phyloP scores from a whole-genome alignment of 2,113 vertebrate genomes.

The Takifugu flavidus region DNA sequence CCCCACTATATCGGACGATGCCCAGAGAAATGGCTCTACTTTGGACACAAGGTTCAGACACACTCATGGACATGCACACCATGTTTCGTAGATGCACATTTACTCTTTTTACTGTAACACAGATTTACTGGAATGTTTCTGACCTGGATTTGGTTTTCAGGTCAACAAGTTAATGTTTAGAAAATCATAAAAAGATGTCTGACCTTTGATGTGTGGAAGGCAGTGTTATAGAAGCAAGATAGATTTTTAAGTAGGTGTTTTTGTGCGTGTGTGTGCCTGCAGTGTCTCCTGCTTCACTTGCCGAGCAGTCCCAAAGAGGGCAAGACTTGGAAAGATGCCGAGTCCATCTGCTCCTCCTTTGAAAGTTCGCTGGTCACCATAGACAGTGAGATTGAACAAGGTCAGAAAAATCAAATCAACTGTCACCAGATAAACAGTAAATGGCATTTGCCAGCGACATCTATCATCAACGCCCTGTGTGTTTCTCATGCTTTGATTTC shows the following conservation, averaged over 20 bases:
- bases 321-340: conserved; percentile 83
- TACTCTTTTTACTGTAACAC: no score
- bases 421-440: neutral
- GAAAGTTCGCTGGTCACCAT: conserved; percentile 80
- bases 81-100: no score
- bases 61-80: no score
- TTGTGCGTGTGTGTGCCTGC: conserved; percentile 18
- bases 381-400: conserved; percentile 89
- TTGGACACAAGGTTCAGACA: conserved; percentile 82
- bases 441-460: neutral
- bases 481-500: conserved; percentile 3
- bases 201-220: no score
- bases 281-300: conserved; percentile 88
- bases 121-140: no score
- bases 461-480: neutral
- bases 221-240: neutral
- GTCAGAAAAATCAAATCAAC: conserved; percentile 59
- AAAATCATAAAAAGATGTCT: no score
- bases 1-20: conserved; percentile 79
- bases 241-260: conserved; percentile 4
- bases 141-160: no score
- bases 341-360: conserved; percentile 77
- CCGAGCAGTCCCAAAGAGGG: conserved; percentile 73
- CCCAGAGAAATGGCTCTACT: conserved; percentile 89
- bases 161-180: no score